Base-by-base conservation (phyloP, 1,140 invertebrate genomes). In the Papilio helenus region DNA sequence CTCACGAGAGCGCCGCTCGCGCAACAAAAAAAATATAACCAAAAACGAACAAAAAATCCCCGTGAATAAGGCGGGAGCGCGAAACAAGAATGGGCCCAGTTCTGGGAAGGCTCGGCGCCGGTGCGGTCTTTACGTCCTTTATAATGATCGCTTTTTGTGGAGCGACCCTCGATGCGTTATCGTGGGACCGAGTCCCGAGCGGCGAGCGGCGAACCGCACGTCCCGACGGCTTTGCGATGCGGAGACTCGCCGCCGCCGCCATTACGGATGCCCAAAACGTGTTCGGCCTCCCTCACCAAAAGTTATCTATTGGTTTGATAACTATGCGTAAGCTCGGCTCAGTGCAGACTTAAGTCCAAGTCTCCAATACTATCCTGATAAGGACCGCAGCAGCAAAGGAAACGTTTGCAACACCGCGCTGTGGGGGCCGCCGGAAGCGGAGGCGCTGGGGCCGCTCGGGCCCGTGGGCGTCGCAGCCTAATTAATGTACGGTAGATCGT, bases 71-170 rank as follows among this genome's bases (percentile, higher is more conserved):
- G 90, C 90, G 90, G 92, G 92, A 92, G 91, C 90, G 91, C 91
- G 88, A 93, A 94, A 93, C 93, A 93, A 93, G 92, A 94, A 94
- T 93, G 90, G 92, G 81, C 86, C 86, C 88, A 86, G 82, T 94
- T 94, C 93, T 93, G 90, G 88, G 93, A 94, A 94, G 92, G 92
- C 85, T 90, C 93, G 92, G 92, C 92, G 93, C 92, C 93, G 92
- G 89, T 90, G 90, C 88, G 91, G 89, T 90, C 92, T 94, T 93
- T 92, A 93, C 87, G 93, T 93, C 88, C 88, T 93, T 93, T 93
- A 90, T 93, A 93, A 93, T 92, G 90, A 93, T 91, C 87, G 87
- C 89, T 93, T 93, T 93, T 94, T 93, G 88, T 92, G 72, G 82
- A 85, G 85, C 87, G 90, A 90, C 91, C 90, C 92, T 92, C 92